A percentile compares a stretch with the other conserved stretches of the same genome.
phyloP scores from a whole-genome alignment of 1,140 invertebrate species.

The Nixonia krombeini region DNA sequence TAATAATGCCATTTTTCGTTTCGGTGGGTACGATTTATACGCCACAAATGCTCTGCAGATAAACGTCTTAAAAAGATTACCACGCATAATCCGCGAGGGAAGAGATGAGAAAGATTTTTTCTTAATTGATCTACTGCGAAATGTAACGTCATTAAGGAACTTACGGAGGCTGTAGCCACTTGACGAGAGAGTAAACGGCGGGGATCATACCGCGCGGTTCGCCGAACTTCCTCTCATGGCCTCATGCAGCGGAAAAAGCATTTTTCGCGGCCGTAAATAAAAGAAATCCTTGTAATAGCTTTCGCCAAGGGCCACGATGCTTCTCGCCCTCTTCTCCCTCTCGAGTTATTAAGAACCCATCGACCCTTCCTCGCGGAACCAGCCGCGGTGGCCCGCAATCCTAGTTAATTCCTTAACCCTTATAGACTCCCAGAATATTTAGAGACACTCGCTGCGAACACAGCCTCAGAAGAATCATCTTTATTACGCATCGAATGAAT shows the following conservation, averaged over 20 bases:
- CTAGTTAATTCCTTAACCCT: constrained; percentile 70
- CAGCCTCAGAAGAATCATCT: constrained; percentile 5
- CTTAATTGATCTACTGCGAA: constrained; percentile 71
- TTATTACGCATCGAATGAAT: constrained; percentile 17
- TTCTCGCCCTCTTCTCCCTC: constrained; percentile 28
- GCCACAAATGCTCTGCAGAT: constrained; percentile 37
- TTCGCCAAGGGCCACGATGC: constrained; percentile 53
- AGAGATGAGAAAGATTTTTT: constrained; percentile 42
- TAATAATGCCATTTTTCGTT: constrained; percentile 40
- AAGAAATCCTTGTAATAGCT: constrained; percentile 71
- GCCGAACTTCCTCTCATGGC: constrained; percentile 21
- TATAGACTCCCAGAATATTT: constrained; percentile 69
- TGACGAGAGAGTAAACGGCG: constrained; percentile 52
- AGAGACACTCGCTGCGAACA: constrained; percentile 41
- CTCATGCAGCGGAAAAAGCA: constrained; percentile 28
- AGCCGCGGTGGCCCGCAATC: constrained; percentile 39
- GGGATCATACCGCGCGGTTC: constrained; percentile 60
- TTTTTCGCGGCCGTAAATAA: constrained; percentile 69
- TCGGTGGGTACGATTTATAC: constrained; percentile 42
- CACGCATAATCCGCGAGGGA: constrained; percentile 44
- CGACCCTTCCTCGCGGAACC: constrained; percentile 33
- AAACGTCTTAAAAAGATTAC: constrained; percentile 51
- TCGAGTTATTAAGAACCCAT: constrained; percentile 58
- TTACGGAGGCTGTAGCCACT: constrained; percentile 58
- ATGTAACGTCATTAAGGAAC: constrained; percentile 60